phyloP scores from a whole-genome alignment of 2,888 invertebrate species.

The Drosophila niveifrons region DNA sequence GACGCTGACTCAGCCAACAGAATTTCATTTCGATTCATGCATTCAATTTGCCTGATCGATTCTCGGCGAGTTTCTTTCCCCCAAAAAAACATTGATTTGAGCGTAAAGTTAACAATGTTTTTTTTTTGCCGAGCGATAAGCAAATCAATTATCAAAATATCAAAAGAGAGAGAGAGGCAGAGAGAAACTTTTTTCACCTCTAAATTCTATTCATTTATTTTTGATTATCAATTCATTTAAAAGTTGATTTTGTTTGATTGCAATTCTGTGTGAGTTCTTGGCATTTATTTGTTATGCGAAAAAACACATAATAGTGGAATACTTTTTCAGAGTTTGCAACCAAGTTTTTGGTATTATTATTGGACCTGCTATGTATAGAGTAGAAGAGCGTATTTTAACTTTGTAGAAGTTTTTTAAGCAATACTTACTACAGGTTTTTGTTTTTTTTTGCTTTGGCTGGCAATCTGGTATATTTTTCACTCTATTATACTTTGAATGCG shows the following conservation, averaged over 20 bases:
- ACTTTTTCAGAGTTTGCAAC: too few relatives aligned
- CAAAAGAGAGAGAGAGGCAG: neutral
- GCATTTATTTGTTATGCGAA: too few relatives aligned
- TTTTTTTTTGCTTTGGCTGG: too few relatives aligned
- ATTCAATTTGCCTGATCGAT: slow-evolving; percentile 33
- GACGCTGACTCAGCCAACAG: slow-evolving; percentile 32
- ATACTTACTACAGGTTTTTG: too few relatives aligned
- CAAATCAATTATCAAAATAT: slow-evolving; percentile 30
- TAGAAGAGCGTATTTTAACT: too few relatives aligned
- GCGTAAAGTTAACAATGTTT: slow-evolving; percentile 4
- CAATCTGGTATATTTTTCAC: too few relatives aligned
- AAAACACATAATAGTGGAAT: too few relatives aligned
- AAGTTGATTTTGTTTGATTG: neutral
- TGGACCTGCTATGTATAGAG: too few relatives aligned
- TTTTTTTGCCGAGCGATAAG: neutral
- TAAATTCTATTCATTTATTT: neutral
- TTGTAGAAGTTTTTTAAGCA: too few relatives aligned
- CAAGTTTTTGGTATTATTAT: too few relatives aligned
- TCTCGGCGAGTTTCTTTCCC: slow-evolving; percentile 15
- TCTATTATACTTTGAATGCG: too few relatives aligned
- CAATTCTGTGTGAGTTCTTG: too few relatives aligned
- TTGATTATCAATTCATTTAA: neutral
- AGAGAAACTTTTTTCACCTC: neutral
- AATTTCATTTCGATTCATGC: slow-evolving; percentile 2
- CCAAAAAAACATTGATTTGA: slow-evolving; percentile 14